Percentiles rank a stretch among this genome's conserved stretches.
phyloP scores from a whole-genome alignment of 2,797 vertebrate genomes.

The Discoglossus pictus region DNA sequence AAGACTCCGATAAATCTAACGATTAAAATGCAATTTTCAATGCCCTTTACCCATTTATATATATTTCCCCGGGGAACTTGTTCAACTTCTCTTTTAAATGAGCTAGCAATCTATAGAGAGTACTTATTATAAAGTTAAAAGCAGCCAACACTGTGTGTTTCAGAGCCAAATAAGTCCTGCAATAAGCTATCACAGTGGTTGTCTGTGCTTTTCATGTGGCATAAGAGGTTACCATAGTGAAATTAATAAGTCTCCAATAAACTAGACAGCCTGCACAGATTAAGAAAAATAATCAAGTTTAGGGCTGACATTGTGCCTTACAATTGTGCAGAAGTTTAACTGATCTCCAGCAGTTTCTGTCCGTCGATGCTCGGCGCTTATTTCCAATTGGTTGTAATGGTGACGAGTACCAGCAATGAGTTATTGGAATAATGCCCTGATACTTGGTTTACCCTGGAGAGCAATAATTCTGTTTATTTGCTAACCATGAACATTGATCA shows the following conservation, averaged over 20 bases:
- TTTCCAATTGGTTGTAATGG: no score
- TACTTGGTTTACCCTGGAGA: no score
- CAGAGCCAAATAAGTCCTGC: constrained; percentile 7
- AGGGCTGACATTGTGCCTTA: constrained; percentile 3
- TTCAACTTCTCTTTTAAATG: no score
- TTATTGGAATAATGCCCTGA: no score
- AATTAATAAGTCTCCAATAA: constrained; percentile 1
- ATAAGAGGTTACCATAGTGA: constrained; percentile 17
- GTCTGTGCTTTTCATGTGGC: neutral
- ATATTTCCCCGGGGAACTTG: no score
- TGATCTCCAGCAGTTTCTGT: constrained; percentile 7
- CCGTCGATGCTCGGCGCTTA: neutral
- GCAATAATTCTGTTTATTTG: no score
- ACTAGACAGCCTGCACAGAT: neutral
- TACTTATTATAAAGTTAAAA: neutral
- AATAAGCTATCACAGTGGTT: constrained; percentile 17
- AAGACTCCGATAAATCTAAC: no score
- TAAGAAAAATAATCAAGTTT: constrained; percentile 6
- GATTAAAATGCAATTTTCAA: no score
- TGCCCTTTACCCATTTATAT: no score
- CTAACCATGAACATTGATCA: no score
- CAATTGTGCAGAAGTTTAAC: constrained; percentile 19
- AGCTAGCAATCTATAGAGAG: no score
- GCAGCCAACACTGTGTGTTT: neutral
- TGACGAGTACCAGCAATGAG: no score